Evolutionary conservation across 2,113 vertebrate genomes (phyloP).

Genomic region (Ellobius talpinus): DNA sequence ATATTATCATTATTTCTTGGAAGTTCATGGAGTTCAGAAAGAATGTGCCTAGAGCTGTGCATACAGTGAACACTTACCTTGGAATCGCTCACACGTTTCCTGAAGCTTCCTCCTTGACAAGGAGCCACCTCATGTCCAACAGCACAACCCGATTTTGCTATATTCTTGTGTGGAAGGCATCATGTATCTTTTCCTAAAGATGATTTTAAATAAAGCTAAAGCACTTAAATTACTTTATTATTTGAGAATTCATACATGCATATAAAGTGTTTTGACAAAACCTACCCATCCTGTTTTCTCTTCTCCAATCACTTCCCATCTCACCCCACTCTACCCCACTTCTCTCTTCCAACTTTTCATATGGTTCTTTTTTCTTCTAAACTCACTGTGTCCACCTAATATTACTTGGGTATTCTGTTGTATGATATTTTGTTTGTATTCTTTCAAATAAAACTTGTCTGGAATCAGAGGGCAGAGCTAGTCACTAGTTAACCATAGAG

Average conservation of each 20-base stretch:
- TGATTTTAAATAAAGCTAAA: background rate
- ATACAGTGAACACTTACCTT: background rate
- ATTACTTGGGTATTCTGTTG: too few species aligned
- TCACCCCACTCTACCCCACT: background rate
- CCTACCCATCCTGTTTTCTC: background rate
- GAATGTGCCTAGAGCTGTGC: background rate
- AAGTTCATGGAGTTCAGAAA: background rate
- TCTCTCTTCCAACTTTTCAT: background rate
- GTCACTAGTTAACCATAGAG: too few species aligned
- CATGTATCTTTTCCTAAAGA: background rate
- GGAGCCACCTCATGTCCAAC: background rate
- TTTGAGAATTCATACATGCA: background rate
- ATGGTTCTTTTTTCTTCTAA: background rate
- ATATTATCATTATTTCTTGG: background rate
- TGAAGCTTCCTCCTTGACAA: background rate
- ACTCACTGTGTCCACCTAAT: too few species aligned
- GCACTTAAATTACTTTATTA: background rate
- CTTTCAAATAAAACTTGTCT: too few species aligned
- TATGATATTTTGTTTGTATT: too few species aligned
- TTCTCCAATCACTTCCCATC: background rate
- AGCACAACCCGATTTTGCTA: background rate
- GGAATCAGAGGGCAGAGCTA: too few species aligned
- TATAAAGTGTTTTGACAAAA: background rate
- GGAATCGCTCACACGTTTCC: background rate
- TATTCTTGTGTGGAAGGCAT: background rate